These are phyloP conservation scores for Danionella cerebrum DNA, from an alignment of 2,113 vertebrate genomes.

Conservation along the genomic window DNA sequence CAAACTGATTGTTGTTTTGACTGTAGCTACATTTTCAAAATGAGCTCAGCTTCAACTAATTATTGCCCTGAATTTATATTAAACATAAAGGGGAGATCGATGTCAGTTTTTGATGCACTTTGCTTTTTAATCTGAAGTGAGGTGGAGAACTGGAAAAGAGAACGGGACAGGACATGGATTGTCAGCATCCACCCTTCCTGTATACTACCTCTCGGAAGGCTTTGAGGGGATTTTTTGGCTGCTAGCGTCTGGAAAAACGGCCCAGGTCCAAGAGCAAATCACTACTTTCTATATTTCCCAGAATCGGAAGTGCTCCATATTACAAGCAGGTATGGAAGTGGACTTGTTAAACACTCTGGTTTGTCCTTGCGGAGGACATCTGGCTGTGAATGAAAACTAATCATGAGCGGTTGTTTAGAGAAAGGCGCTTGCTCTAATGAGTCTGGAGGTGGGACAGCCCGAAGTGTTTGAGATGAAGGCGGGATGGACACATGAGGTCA, in stretches of 20 bases:
- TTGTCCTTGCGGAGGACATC: conserved; percentile 5
- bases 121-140: too few species aligned
- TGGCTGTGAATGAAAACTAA: conserved; percentile 16
- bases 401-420: conserved; percentile 31
- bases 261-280: not conserved
- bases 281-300: conserved; percentile 1
- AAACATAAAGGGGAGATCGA: too few species aligned
- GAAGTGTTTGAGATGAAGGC: conserved; percentile 13
- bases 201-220: not conserved
- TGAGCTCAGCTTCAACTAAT: too few species aligned
- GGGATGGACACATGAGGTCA: conserved; percentile 36
- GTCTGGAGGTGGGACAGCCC: conserved; percentile 13
- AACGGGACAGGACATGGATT: conserved; percentile 13
- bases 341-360: conserved; percentile 34
- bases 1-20: too few species aligned
- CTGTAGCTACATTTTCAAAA: too few species aligned
- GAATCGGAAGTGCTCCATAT: conserved; percentile 31
- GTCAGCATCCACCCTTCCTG: conserved; percentile 26
- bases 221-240: conserved; percentile 13
- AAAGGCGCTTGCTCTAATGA: conserved; percentile 2
- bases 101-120: too few species aligned
- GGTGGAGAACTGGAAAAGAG: not conserved
- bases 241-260: not conserved
- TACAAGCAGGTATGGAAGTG: conserved; percentile 25
- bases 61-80: too few species aligned